Base-by-base conservation (phyloP, 2,797 vertebrate species). In the Ctenopoma kingsleyae region DNA sequence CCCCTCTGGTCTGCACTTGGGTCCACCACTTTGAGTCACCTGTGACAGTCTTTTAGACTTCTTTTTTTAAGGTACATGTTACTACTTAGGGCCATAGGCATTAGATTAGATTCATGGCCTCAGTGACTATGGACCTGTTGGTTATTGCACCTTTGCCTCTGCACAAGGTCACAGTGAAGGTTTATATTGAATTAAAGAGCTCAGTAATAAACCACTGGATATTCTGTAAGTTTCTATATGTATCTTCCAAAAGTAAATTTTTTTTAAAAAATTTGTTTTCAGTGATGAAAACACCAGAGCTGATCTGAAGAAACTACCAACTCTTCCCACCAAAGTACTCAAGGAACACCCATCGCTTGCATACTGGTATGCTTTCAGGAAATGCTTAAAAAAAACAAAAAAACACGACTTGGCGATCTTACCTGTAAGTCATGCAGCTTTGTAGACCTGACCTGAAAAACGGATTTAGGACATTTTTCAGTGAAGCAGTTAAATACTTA, bases 281-380 rank as follows among this genome's bases (percentile, higher is more conserved):
- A 93, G 92, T 50, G 90, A 93, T 76, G 91, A 93, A 78, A 91
- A 84, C 77, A 93, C 98, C 6, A 91, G 96, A 83, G 95, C 94
- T 67, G 96, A 98, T 74, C 92, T 99, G 87, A 99, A 97, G 94
- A 96, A 96, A 0, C 94, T 99, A 44, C 96, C 97, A 2, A 96
- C 94, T 69, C 95, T 99, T 75, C 97, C 98, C 49, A 99, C 97
- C 63, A 97, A 95, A 93, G 97, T 96, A 0, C 94, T 99, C n/a
- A 97, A 99, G 88, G 98, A 99, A 43, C 98, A 99, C 69, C 98
- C 98, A 0, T 99, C 98, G 0, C 94, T 99, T 0, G 96, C 97
- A 41, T 99, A 98, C 91, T 99, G 98, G 98, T 99, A 94, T 2
- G 58, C 8, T 56, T 23, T 38, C 25, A 54, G 47, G 16, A 54